Percentiles rank a stretch among this genome's conserved stretches.
These are phyloP conservation scores for Myripristis murdjan DNA, from an alignment of 2,797 vertebrate genomes.

Conservation along the genomic window DNA sequence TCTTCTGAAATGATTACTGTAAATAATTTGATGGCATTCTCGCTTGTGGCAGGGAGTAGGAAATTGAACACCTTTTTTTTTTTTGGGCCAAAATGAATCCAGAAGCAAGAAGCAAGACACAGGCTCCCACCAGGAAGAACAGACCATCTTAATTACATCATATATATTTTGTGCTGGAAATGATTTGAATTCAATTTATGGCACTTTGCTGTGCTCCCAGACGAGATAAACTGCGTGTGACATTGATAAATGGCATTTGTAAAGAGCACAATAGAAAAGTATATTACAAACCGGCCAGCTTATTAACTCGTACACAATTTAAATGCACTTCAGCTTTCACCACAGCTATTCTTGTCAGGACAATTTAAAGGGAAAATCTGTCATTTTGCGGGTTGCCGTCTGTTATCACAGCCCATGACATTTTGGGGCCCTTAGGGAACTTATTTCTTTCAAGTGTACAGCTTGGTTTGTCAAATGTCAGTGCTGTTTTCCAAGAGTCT, in stretches of 20 bases:
- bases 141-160: slow-evolving; percentile 59
- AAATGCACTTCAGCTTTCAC: slow-evolving; percentile 12
- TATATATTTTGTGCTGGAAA: slow-evolving; percentile 59
- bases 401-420: slow-evolving; percentile 29
- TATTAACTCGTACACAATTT: slow-evolving; percentile 62
- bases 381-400: slow-evolving; percentile 41
- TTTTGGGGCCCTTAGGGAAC: slow-evolving; percentile 49
- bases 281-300: slow-evolving; percentile 49
- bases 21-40: slow-evolving; percentile 32
- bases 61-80: slow-evolving; percentile 26
- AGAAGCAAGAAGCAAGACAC: too few relatives aligned
- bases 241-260: slow-evolving; percentile 71
- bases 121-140: slow-evolving; percentile 22
- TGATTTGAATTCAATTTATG: slow-evolving; percentile 64
- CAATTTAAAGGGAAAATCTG: slow-evolving; percentile 53
- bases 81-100: slow-evolving; percentile 23
- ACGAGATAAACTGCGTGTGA: slow-evolving; percentile 58
- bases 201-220: slow-evolving; percentile 10
- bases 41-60: not conserved
- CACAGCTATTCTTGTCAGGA: slow-evolving; percentile 44
- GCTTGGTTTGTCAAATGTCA: slow-evolving; percentile 62
- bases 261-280: slow-evolving; percentile 42
- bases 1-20: slow-evolving; percentile 30
- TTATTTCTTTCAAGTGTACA: slow-evolving; percentile 35
- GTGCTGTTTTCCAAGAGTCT: slow-evolving; percentile 30